Base-by-base conservation (phyloP, 2,797 vertebrate genomes). In the Danio albolineatus region DNA sequence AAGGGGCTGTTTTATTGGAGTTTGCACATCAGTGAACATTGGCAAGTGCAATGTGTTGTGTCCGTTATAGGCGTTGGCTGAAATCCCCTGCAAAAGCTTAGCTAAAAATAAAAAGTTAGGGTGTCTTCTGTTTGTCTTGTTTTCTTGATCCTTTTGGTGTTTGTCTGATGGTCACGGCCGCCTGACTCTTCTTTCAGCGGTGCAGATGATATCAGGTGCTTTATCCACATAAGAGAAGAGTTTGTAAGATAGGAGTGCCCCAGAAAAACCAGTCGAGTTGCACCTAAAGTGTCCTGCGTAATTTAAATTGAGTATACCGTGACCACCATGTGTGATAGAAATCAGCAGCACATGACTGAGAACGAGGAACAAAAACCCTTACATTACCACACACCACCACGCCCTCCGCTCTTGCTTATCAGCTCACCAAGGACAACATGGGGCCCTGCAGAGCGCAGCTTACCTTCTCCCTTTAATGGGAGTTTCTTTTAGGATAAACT, bases 221-320 rank as follows among this genome's bases (percentile, higher is more conserved):
- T 80, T 82, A 51, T 74, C 76, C 14, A 13, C 56, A n/a, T n/a
- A 44, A 43, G 38, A 78, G 57, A 54, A 59, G 14, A 28, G 49
- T 73, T 70, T 65, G 48, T 74, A 57, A 56, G 60, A 66, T 51
- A 73, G 70, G 44, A 46, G 49, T 19, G n/a, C 54, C 16, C 44
- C 51, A 64, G 70, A 65, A 53, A 79, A 83, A 85, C 82, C 77
- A 83, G 83, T 80, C 70, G 5, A 21, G 60, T 64, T n/a, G 21
- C 73, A 61, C 19, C 6, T 67, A 13, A 14, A 65, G 16, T 53
- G 60, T 73, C 46, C 19, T 79, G 10, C 71, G 81, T 9, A 43
- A 16, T 12, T 56, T 57, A 64, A 64, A 38, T 19, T 7, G 10
- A 64, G 10, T 8, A 57, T 44, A 14, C 7, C 17, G 28, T 76